phyloP scores from a whole-genome alignment of 2,888 invertebrate genomes.

The Drosophila tripunctata region DNA sequence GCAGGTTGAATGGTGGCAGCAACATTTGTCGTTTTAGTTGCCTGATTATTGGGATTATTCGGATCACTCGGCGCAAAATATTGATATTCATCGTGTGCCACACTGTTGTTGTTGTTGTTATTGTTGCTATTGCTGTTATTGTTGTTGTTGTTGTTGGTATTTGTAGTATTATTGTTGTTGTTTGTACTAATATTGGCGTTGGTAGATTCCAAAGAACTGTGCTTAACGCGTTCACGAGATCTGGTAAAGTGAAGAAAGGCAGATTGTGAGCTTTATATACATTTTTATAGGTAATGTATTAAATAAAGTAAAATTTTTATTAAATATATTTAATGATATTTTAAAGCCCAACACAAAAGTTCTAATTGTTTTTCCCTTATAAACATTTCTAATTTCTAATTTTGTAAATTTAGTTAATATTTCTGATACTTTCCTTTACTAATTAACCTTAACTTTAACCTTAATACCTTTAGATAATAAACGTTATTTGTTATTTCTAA shows the following conservation, averaged over 20 bases:
- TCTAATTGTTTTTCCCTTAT: no score
- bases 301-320: no score
- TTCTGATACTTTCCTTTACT: no score
- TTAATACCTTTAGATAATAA: no score
- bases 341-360: no score
- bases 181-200: slow-evolving; percentile 25
- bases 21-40: slow-evolving; percentile 1
- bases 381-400: no score
- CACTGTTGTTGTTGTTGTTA: slow-evolving; percentile 58
- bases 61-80: slow-evolving; percentile 82
- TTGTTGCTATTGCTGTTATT: slow-evolving; percentile 40
- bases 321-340: no score
- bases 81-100: slow-evolving; percentile 78
- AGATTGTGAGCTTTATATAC: background rate
- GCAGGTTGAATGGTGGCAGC: slow-evolving; percentile 5
- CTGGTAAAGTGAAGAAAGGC: slow-evolving; percentile 45
- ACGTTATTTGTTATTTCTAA: no score
- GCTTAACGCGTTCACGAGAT: slow-evolving; percentile 78
- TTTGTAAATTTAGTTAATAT: no score
- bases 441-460: no score
- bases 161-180: slow-evolving; percentile 11
- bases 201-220: slow-evolving; percentile 16
- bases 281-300: no score
- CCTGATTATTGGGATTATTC: slow-evolving; percentile 81
- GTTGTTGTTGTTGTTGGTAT: slow-evolving; percentile 17